Evolutionary conservation across 2,797 vertebrate species (phyloP).

Genomic region (Phrynocephalus guinanensis): DNA sequence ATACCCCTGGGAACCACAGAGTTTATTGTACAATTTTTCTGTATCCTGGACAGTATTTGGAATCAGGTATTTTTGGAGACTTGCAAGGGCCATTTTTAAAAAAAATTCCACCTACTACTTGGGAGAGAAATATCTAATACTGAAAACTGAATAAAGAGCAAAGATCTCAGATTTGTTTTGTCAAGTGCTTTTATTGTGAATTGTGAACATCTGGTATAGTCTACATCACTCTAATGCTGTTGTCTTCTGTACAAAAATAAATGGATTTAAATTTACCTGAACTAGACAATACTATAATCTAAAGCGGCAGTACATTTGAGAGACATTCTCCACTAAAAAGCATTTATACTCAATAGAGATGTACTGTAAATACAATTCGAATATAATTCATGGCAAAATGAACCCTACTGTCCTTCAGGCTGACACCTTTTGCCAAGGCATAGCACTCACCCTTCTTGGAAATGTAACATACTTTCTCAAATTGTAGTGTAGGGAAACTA

Average conservation of each 20-base stretch:
- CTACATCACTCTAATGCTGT: conserved; percentile 85
- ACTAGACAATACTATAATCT: conserved; percentile 82
- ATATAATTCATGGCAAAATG: conserved; percentile 80
- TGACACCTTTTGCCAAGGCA: conserved; percentile 67
- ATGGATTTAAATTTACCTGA: conserved; percentile 81
- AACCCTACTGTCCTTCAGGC: conserved; percentile 71
- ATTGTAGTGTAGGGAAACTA: not conserved
- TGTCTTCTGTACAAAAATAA: conserved; percentile 89
- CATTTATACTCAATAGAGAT: conserved; percentile 77
- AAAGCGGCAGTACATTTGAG: conserved; percentile 79
- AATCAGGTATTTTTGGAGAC: conserved; percentile 40
- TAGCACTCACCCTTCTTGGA: conserved; percentile 64
- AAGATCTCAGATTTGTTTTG: conserved; percentile 86
- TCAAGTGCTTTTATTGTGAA: conserved; percentile 90
- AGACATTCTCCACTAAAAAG: conserved; percentile 82
- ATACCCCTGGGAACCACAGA: not conserved
- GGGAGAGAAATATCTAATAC: conserved; percentile 60
- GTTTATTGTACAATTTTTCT: not conserved
- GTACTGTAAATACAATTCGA: conserved; percentile 73
- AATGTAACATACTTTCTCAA: conserved; percentile 57
- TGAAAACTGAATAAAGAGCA: conserved; percentile 84
- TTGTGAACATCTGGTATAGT: conserved; percentile 87
- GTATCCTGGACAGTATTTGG: not conserved
- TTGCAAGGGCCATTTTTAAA: conserved; percentile 62
- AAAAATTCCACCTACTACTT: conserved; percentile 54